These are phyloP conservation scores for Apamea epomidion DNA, from an alignment of 2,888 invertebrate genomes.

Conservation along the genomic window DNA sequence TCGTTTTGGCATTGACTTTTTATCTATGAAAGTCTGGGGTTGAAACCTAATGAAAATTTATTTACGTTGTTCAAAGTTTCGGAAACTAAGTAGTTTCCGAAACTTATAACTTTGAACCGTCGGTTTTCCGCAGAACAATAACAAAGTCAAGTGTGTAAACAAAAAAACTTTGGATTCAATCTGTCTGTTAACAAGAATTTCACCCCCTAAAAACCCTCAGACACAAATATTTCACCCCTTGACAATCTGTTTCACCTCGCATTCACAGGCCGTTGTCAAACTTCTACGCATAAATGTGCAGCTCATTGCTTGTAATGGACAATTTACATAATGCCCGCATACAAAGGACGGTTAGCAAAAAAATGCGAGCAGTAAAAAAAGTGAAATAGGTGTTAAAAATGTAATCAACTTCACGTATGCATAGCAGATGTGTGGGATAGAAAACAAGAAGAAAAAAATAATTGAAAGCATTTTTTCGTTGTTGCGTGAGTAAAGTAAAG, in stretches of 20 bases:
- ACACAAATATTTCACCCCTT: conserved; percentile 26
- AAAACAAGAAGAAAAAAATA: conserved; percentile 23
- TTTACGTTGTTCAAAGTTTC: not conserved
- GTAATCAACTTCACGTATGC: conserved; percentile 54
- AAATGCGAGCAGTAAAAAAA: conserved; percentile 34
- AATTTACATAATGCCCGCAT: conserved; percentile 71
- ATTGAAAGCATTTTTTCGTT: conserved; percentile 23
- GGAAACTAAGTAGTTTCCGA: too few relatives aligned
- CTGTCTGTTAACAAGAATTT: conserved; percentile 34
- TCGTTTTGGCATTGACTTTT: conserved; percentile 35
- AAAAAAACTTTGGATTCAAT: conserved; percentile 37
- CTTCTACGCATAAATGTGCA: conserved; percentile 65
- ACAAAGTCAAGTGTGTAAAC: conserved; percentile 11
- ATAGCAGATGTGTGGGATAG: conserved; percentile 37
- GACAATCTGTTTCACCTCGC: conserved; percentile 41
- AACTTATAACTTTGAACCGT: conserved; percentile 21
- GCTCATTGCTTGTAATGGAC: conserved; percentile 66
- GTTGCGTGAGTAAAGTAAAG: conserved; percentile 11
- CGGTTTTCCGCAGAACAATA: not conserved
- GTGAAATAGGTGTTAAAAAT: conserved; percentile 52
- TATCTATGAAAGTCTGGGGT: not conserved
- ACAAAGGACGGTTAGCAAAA: conserved; percentile 57
- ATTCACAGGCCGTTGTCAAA: conserved; percentile 60
- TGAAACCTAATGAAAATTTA: not conserved
- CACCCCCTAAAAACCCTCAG: conserved; percentile 24